phyloP scores from a whole-genome alignment of 2,113 vertebrate species.

The Diphyllodes magnificus region DNA sequence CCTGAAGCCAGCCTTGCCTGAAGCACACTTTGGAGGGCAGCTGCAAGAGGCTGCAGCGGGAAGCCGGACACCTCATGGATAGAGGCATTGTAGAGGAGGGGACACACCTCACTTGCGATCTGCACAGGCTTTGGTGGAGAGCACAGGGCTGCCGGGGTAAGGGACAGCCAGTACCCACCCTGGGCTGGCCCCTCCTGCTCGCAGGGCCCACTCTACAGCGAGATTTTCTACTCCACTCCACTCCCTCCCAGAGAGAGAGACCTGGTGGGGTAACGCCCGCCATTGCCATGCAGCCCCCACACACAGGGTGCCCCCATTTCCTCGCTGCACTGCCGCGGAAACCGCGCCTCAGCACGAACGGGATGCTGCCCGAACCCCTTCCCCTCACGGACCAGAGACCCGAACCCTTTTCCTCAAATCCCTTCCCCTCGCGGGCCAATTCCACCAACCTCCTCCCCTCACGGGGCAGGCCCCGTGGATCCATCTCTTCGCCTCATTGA shows the following conservation, averaged over 20 bases:
- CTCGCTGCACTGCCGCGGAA: accelerated
- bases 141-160: accelerated
- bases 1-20: not conserved
- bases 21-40: not conserved
- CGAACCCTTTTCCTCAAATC: accelerated
- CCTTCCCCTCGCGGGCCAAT: not conserved
- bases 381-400: not conserved
- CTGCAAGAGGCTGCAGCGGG: no score
- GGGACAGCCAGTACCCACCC: accelerated
- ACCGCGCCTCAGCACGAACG: accelerated
- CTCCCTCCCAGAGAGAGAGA: accelerated
- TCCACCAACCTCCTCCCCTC: not conserved
- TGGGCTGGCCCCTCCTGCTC: not conserved
- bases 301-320: accelerated
- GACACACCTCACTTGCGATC: accelerated
- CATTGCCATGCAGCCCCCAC: accelerated
- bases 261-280: accelerated
- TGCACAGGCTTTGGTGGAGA: accelerated
- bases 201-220: accelerated
- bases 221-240: no score
- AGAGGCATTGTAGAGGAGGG: accelerated
- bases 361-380: accelerated
- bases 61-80: accelerated
- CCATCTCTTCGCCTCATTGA: no score
- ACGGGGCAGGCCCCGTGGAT: not conserved